phyloP scores from a whole-genome alignment of 2,113 vertebrate genomes.

The Pelmatolapia mariae region DNA sequence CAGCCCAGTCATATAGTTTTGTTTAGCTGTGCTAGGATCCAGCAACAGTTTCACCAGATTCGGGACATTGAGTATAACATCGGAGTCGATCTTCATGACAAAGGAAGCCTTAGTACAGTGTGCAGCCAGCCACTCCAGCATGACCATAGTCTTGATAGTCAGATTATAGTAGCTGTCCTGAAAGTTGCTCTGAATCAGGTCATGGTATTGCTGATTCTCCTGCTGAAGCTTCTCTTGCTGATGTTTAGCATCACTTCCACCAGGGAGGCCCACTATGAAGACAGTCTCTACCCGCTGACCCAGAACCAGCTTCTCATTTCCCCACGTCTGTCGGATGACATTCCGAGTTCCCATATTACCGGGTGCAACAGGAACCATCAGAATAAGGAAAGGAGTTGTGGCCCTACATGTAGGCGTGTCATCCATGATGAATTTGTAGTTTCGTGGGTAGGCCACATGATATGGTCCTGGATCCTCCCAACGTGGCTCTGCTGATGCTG shows the following conservation, averaged over 20 bases:
- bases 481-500: neutral
- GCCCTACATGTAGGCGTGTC: constrained; percentile 34
- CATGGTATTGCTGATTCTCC: constrained; percentile 57
- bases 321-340: constrained; percentile 70
- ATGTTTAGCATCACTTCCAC: neutral
- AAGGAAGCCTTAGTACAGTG: constrained; percentile 67
- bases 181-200: constrained; percentile 76
- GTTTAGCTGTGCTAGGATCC: constrained; percentile 68
- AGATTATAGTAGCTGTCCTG: constrained; percentile 69
- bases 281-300: constrained; percentile 39
- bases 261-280: constrained; percentile 62
- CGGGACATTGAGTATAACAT: constrained; percentile 81
- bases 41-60: constrained; percentile 83
- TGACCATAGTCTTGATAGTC: constrained; percentile 77
- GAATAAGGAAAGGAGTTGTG: constrained; percentile 61
- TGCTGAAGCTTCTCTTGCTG: constrained; percentile 1
- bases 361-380: constrained; percentile 57
- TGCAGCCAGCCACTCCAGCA: constrained; percentile 69
- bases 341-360: neutral
- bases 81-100: constrained; percentile 84
- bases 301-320: constrained; percentile 49
- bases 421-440: constrained; percentile 67
- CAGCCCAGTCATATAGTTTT: constrained; percentile 85
- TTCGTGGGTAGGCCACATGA: constrained; percentile 53
- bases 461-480: neutral